These are phyloP conservation scores for Nothoprocta pentlandii DNA, from an alignment of 2,113 vertebrate genomes.

Conservation along the genomic window DNA sequence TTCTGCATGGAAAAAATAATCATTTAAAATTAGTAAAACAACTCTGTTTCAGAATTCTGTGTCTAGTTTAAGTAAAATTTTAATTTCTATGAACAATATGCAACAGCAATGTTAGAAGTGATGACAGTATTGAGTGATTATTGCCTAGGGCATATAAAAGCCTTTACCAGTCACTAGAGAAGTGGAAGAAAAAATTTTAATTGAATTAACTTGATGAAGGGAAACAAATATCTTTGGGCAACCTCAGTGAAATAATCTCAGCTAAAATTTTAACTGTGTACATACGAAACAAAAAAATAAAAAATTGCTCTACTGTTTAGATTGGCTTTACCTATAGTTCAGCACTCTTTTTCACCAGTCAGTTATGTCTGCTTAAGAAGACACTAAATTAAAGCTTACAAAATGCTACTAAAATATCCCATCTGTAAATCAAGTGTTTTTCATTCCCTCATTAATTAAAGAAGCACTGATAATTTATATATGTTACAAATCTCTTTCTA, in stretches of 20 bases:
- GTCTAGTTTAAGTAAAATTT: conserved; percentile 3
- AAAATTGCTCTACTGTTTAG: background rate
- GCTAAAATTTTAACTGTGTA: background rate
- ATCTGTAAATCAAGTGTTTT: background rate
- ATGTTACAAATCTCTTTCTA: background rate
- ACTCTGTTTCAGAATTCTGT: background rate
- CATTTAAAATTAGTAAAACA: background rate
- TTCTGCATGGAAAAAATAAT: conserved; percentile 15
- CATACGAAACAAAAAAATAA: background rate
- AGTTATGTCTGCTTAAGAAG: background rate
- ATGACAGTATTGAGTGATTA: conserved; percentile 21
- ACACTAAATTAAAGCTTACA: background rate
- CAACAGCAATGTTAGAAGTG: background rate
- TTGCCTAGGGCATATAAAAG: background rate
- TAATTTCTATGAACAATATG: background rate
- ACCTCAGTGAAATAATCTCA: background rate
- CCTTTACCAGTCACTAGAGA: conserved; percentile 5
- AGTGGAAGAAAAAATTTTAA: background rate
- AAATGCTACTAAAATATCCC: background rate
- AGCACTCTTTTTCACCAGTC: background rate
- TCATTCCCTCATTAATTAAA: background rate
- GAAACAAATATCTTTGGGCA: conserved; percentile 5
- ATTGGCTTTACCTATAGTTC: background rate
- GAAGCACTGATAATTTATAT: background rate
- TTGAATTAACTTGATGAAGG: background rate